Conservation (phyloP, 2,888 invertebrate genomes). For the Pandemis heparana region DNA sequence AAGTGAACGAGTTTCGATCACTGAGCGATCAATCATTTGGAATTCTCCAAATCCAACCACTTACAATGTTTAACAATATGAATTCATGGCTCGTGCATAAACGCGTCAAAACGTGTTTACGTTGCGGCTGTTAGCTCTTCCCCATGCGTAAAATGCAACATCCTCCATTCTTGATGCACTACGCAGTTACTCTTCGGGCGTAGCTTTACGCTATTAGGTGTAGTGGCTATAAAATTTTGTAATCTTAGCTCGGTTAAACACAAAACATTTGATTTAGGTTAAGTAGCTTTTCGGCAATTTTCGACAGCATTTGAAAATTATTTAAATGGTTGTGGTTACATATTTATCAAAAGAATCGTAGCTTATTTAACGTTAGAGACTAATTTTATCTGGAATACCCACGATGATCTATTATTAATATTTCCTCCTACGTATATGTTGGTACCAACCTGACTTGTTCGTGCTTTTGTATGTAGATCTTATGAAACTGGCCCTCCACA, state of each 20-base stretch:
- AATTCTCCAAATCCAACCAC: constrained; percentile 14
- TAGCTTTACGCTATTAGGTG: background rate
- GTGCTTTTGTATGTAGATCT: constrained; percentile 97
- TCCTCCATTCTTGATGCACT: constrained; percentile 35
- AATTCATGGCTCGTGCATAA: constrained; percentile 33
- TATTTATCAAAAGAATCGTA: constrained; percentile 6
- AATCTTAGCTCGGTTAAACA: background rate
- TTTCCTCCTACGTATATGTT: constrained; percentile 18
- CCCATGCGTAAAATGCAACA: constrained; percentile 39
- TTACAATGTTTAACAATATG: constrained; percentile 26
- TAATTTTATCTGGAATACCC: constrained; percentile 1
- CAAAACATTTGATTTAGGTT: background rate
- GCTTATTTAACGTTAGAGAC: background rate
- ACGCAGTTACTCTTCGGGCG: background rate
- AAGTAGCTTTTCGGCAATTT: background rate
- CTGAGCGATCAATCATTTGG: constrained; percentile 5
- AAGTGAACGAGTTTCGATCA: background rate
- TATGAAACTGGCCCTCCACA: constrained; percentile 96
- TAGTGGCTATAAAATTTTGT: background rate
- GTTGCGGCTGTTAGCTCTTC: constrained; percentile 35
- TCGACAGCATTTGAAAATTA: background rate
- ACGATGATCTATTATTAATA: constrained; percentile 18
- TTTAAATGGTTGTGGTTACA: background rate
- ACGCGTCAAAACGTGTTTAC: constrained; percentile 36
- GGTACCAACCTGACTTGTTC: constrained; percentile 94